Percentiles rank a stretch among this genome's conserved stretches.
Evolutionary conservation across 1,140 invertebrate species (phyloP).

Genomic region (Acromyrmex echinatior): DNA sequence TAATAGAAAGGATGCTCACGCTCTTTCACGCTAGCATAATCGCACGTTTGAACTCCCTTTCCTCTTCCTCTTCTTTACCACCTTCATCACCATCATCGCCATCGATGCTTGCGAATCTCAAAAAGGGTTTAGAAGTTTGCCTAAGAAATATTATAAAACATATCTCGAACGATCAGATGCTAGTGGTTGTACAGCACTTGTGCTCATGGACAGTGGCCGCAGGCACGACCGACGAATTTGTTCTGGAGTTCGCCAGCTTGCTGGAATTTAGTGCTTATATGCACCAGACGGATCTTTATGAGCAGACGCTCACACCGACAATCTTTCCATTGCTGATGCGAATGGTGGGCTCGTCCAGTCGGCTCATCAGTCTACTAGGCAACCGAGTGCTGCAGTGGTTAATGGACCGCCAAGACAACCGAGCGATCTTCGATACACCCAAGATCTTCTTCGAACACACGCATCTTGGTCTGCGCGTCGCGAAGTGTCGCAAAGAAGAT

Average conservation of each 20-base stretch:
- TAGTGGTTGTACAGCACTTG: constrained; percentile 82
- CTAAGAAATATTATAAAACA: constrained; percentile 84
- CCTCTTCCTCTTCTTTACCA: not conserved
- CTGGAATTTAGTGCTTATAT: constrained; percentile 86
- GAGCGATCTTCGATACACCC: constrained; percentile 85
- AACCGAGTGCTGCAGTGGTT: constrained; percentile 87
- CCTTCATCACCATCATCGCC: not conserved
- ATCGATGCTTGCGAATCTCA: constrained; percentile 67
- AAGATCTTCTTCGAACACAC: constrained; percentile 87
- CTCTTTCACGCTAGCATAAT: constrained; percentile 85
- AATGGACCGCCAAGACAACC: constrained; percentile 87
- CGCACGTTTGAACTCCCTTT: constrained; percentile 37
- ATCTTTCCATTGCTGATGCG: constrained; percentile 85
- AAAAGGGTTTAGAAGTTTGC: constrained; percentile 82
- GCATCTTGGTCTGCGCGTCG: constrained; percentile 82
- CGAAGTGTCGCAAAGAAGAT: constrained; percentile 82
- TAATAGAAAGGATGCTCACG: constrained; percentile 84
- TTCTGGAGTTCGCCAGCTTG: constrained; percentile 84
- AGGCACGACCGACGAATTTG: constrained; percentile 79
- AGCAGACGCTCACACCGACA: constrained; percentile 83
- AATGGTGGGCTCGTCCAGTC: constrained; percentile 85
- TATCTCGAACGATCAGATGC: constrained; percentile 82
- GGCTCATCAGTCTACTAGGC: constrained; percentile 86
- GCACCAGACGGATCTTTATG: constrained; percentile 82
- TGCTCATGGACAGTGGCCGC: constrained; percentile 81